Evolutionary conservation across 2,888 invertebrate species (phyloP).

Genomic region (Temnothorax ravouxi): DNA sequence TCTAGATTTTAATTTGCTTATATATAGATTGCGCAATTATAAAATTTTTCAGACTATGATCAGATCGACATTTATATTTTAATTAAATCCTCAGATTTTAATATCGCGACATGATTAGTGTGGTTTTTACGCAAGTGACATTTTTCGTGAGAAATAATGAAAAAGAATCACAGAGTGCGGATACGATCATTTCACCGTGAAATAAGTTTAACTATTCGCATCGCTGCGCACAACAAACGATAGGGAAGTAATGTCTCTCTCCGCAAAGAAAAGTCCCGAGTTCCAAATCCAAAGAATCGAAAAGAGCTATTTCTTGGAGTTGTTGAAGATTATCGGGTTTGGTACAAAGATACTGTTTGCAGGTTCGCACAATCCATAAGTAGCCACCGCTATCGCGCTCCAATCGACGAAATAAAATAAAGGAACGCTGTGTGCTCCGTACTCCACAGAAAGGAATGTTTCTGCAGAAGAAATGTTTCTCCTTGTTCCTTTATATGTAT

Average conservation of each 20-base stretch:
- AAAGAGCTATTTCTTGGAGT: conserved; percentile 33
- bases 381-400: conserved; percentile 21
- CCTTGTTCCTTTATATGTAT: not conserved
- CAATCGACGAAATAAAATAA: conserved; percentile 36
- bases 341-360: conserved; percentile 36
- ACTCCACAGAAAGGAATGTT: not conserved
- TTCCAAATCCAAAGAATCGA: conserved; percentile 10
- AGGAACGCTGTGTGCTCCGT: conserved; percentile 1
- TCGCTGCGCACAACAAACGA: conserved; percentile 32
- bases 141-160: not conserved
- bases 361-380: conserved; percentile 30
- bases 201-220: conserved; percentile 35
- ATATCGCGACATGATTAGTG: not conserved
- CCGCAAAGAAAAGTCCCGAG: conserved; percentile 5
- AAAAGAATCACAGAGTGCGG: conserved; percentile 18
- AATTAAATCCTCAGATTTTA: not conserved
- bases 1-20: not conserved
- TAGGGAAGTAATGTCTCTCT: conserved; percentile 34
- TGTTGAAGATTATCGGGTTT: conserved; percentile 21
- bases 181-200: conserved; percentile 22
- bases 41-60: not conserved
- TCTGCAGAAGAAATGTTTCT: not conserved
- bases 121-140: not conserved
- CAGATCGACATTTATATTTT: not conserved
- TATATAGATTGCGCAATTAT: not conserved